These are phyloP conservation scores for Melanaphis sacchari DNA, from an alignment of 1,140 invertebrate genomes.

Conservation along the genomic window DNA sequence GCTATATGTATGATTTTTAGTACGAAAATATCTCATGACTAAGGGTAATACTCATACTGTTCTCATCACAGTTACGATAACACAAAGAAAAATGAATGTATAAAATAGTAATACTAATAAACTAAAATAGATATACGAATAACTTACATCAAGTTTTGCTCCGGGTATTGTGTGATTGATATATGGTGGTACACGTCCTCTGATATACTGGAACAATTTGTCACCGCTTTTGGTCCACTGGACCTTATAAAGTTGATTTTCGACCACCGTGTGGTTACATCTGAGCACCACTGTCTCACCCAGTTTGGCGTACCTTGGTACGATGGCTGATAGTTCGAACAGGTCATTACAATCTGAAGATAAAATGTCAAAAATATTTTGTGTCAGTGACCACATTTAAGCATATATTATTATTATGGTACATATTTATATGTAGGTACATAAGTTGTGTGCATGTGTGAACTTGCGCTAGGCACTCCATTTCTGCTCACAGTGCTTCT, in stretches of 20 bases:
- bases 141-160: conserved; percentile 77
- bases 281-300: conserved; percentile 64
- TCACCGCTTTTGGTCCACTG: conserved; percentile 77
- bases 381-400: neutral
- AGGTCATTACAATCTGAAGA: conserved; percentile 39
- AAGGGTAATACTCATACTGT: too few relatives aligned
- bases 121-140: neutral
- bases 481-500: neutral
- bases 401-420: neutral
- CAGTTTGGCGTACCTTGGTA: conserved; percentile 65
- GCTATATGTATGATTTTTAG: too few relatives aligned
- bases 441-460: neutral
- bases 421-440: neutral
- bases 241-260: conserved; percentile 65
- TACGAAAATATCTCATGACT: too few relatives aligned
- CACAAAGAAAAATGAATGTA: too few relatives aligned
- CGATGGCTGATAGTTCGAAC: conserved; percentile 63
- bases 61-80: too few relatives aligned
- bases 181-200: conserved; percentile 75
- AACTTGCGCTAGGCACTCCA: neutral
- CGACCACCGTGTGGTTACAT: conserved; percentile 66
- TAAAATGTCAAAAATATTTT: neutral
- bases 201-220: conserved; percentile 82
- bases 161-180: conserved; percentile 71
- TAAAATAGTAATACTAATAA: neutral